Conservation (phyloP, 2,888 invertebrate genomes). For the Lacanobia wlatinum region DNA sequence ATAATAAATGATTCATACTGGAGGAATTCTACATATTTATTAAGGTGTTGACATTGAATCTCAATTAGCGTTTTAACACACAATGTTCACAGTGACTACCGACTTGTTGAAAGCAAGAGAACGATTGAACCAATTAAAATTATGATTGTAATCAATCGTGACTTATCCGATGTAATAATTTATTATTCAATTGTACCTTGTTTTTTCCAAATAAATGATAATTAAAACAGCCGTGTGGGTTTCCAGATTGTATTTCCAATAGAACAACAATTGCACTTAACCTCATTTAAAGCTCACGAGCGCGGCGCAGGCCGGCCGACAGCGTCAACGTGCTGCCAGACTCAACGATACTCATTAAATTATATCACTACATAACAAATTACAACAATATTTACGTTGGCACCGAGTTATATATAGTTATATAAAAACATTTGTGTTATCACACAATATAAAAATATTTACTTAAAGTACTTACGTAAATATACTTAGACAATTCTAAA, state of each 20-base stretch:
- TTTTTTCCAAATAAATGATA: slow-evolving; percentile 64
- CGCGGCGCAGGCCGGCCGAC: slow-evolving; percentile 65
- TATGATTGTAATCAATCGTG: slow-evolving; percentile 46
- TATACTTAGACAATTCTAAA: slow-evolving; percentile 85
- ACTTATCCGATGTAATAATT: slow-evolving; percentile 55
- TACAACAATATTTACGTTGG: slow-evolving; percentile 90
- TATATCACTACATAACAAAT: slow-evolving; percentile 90
- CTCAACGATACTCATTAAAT: slow-evolving; percentile 88
- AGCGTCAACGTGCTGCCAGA: slow-evolving; percentile 81
- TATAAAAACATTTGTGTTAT: slow-evolving; percentile 88
- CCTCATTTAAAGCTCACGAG: slow-evolving; percentile 85
- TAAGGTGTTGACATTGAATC: slow-evolving; percentile 41
- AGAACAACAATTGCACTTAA: slow-evolving; percentile 89
- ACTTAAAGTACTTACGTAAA: slow-evolving; percentile 87
- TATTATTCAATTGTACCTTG: slow-evolving; percentile 58
- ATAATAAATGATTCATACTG: slow-evolving; percentile 12
- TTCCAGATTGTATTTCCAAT: slow-evolving; percentile 88
- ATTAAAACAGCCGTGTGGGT: slow-evolving; percentile 75
- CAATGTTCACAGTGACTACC: slow-evolving; percentile 7
- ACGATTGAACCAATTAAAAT: slow-evolving; percentile 39
- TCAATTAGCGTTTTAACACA: slow-evolving; percentile 28
- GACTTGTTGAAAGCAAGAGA: not conserved
- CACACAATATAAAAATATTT: slow-evolving; percentile 90
- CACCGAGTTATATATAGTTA: slow-evolving; percentile 87
- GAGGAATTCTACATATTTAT: slow-evolving; percentile 25